These are phyloP conservation scores for Bellardia pandia DNA, from an alignment of 2,888 invertebrate genomes.

Conservation along the genomic window DNA sequence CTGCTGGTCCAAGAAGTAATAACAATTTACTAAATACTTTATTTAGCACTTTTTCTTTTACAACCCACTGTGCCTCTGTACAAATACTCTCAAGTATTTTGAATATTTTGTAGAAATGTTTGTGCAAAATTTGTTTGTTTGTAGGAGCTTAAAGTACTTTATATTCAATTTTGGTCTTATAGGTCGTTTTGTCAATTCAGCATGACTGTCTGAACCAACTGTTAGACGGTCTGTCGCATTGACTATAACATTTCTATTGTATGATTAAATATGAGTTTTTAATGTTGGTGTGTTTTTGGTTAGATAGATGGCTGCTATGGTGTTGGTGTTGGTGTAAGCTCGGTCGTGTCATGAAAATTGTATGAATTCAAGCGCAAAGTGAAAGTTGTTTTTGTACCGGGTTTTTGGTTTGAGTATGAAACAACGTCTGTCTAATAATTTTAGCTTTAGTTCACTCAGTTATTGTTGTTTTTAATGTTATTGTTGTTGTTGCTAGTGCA, in stretches of 20 bases:
- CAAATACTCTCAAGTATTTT: not conserved
- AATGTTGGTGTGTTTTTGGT: constrained; percentile 17
- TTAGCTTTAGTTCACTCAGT: constrained; percentile 27
- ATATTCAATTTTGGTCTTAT: constrained; percentile 25
- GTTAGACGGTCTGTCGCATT: not conserved
- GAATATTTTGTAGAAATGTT: not conserved
- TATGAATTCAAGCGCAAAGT: constrained; percentile 81
- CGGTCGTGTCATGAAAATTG: constrained; percentile 68
- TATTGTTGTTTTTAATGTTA: constrained; percentile 51
- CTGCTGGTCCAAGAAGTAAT: too few species aligned
- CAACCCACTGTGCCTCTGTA: not conserved
- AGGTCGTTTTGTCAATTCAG: constrained; percentile 3
- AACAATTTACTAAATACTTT: too few species aligned
- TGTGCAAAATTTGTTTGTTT: not conserved
- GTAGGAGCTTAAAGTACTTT: not conserved
- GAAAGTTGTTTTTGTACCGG: constrained; percentile 79
- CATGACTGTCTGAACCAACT: not conserved
- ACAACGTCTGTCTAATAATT: constrained; percentile 1
- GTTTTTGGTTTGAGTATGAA: not conserved
- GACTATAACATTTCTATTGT: constrained; percentile 30
- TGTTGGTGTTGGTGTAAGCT: not conserved
- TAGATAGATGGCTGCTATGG: not conserved
- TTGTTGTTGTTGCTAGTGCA: constrained; percentile 49
- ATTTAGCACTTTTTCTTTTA: not conserved
- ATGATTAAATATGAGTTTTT: not conserved